phyloP scores from a whole-genome alignment of 2,797 vertebrate species.

The Hypotaenidia philippensis region DNA sequence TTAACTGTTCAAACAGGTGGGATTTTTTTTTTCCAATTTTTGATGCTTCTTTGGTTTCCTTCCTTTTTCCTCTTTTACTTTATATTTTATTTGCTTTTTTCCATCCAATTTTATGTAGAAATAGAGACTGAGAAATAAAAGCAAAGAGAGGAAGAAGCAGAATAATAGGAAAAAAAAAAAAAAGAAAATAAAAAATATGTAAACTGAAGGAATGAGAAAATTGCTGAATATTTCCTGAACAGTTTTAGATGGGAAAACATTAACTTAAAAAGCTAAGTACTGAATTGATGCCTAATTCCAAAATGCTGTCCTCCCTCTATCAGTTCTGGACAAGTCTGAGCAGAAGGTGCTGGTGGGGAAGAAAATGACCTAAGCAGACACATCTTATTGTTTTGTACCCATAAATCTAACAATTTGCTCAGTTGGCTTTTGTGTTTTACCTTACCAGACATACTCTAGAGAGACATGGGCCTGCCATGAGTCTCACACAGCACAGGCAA shows the following conservation, averaged over 20 bases:
- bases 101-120: not conserved
- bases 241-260: not conserved
- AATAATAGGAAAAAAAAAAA: not conserved
- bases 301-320: not conserved
- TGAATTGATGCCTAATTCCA: not conserved
- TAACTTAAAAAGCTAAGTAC: not conserved
- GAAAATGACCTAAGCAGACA: not conserved
- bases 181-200: not conserved
- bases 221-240: not conserved
- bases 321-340: not conserved
- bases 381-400: not conserved
- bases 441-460: not conserved
- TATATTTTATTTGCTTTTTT: not conserved
- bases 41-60: not conserved
- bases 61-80: not conserved
- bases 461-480: not conserved
- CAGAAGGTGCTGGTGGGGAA: not conserved
- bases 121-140: not conserved
- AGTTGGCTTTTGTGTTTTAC: not conserved
- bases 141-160: not conserved
- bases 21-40: rapidly evolving
- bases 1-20: not conserved
- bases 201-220: not conserved
- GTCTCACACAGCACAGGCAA: not conserved
- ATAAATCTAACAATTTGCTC: not conserved